Evolutionary conservation across 2,888 invertebrate genomes (phyloP).

Genomic region (Tholera decimalis): DNA sequence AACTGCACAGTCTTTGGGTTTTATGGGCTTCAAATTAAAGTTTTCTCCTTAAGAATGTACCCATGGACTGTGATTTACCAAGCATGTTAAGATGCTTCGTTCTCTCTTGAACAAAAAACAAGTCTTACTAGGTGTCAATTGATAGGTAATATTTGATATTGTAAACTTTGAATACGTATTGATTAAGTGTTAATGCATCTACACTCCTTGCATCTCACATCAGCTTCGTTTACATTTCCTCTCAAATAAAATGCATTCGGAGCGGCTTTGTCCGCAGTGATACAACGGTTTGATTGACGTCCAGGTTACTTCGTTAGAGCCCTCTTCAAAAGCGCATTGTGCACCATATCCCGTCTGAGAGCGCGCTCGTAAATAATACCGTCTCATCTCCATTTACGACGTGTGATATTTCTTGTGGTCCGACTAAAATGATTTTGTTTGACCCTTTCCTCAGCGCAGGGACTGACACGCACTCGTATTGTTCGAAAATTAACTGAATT

Average conservation of each 20-base stretch:
- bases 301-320: slow-evolving; percentile 80
- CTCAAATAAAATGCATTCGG: slow-evolving; percentile 39
- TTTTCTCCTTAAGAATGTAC: slow-evolving; percentile 17
- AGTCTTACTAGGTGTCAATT: not conserved
- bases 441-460: slow-evolving; percentile 59
- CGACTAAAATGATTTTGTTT: slow-evolving; percentile 70
- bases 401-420: slow-evolving; percentile 79
- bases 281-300: slow-evolving; percentile 82
- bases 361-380: slow-evolving; percentile 73
- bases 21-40: slow-evolving; percentile 32
- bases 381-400: slow-evolving; percentile 78
- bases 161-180: slow-evolving; percentile 26
- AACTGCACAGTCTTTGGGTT: slow-evolving; percentile 42
- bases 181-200: slow-evolving; percentile 19
- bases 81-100: not conserved
- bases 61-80: slow-evolving; percentile 1
- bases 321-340: slow-evolving; percentile 78
- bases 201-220: slow-evolving; percentile 8
- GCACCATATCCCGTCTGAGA: slow-evolving; percentile 58
- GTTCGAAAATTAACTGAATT: slow-evolving; percentile 51
- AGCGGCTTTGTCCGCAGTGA: slow-evolving; percentile 55
- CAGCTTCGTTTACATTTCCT: slow-evolving; percentile 31
- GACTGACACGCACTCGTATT: slow-evolving; percentile 48
- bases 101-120: not conserved
- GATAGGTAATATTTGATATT: not conserved